Conservation (phyloP, 2,113 vertebrate species). For the Lampris megalopsis region DNA sequence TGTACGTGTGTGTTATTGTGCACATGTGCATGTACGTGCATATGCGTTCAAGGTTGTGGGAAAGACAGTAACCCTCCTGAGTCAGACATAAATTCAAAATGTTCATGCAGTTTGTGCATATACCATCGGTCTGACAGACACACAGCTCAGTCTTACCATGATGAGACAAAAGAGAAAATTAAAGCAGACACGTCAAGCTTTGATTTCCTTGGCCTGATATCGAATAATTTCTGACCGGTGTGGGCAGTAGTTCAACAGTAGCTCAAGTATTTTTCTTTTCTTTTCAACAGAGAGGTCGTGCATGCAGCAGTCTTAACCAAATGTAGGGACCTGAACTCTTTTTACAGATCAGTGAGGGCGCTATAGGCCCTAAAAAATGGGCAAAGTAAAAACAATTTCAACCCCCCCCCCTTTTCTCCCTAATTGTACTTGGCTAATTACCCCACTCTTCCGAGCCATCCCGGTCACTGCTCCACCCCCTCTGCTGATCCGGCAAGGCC, state of each 20-base stretch:
- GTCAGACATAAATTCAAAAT: conserved; percentile 65
- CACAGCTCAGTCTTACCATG: conserved; percentile 16
- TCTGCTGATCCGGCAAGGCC: no score
- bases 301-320: no score
- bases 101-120: conserved; percentile 59
- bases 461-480: no score
- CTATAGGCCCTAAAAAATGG: no score
- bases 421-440: no score
- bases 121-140: conserved; percentile 31
- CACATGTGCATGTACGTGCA: conserved; percentile 16
- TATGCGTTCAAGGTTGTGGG: conserved; percentile 1
- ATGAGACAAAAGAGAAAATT: conserved; percentile 15
- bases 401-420: no score
- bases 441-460: no score
- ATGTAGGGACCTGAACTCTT: no score
- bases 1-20: conserved; percentile 13
- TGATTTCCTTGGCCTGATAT: not conserved
- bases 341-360: no score
- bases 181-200: not conserved
- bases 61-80: conserved; percentile 4
- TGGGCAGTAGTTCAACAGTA: not conserved
- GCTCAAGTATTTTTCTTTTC: no score
- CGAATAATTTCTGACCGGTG: conserved; percentile 7
- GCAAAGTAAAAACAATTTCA: no score
- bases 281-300: no score